A percentile compares a stretch with the other conserved stretches of the same genome.
phyloP scores from a whole-genome alignment of 2,797 vertebrate genomes.

The Clarias fuscus region DNA sequence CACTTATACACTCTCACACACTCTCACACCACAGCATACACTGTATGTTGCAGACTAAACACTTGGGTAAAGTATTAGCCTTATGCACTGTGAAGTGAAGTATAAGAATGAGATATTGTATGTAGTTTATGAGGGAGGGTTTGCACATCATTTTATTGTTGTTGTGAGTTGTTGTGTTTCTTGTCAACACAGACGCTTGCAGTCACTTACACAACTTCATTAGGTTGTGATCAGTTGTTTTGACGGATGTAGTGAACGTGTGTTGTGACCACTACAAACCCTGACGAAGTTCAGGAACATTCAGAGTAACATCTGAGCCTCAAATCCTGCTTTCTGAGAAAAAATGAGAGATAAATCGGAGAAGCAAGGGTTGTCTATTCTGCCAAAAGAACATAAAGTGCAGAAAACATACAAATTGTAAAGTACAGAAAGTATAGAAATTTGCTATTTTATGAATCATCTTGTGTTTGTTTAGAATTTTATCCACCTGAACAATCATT shows the following conservation, averaged over 20 bases:
- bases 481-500: background rate
- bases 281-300: too few species aligned
- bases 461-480: background rate
- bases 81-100: background rate
- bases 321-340: background rate
- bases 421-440: background rate
- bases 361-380: background rate
- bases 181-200: background rate
- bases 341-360: background rate
- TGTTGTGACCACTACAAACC: background rate
- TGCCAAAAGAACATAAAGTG: background rate
- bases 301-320: background rate
- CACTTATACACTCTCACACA: background rate
- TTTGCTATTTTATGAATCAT: background rate
- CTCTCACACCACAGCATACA: background rate
- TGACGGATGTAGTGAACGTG: background rate
- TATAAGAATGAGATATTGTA: background rate
- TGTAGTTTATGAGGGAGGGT: background rate
- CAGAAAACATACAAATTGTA: background rate
- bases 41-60: background rate
- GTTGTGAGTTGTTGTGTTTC: background rate
- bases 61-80: background rate
- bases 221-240: background rate
- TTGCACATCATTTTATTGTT: too few species aligned
- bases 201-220: background rate